Evolutionary conservation across 2,888 invertebrate genomes (phyloP).

Genomic region (Mesorhabditis spiculigera): DNA sequence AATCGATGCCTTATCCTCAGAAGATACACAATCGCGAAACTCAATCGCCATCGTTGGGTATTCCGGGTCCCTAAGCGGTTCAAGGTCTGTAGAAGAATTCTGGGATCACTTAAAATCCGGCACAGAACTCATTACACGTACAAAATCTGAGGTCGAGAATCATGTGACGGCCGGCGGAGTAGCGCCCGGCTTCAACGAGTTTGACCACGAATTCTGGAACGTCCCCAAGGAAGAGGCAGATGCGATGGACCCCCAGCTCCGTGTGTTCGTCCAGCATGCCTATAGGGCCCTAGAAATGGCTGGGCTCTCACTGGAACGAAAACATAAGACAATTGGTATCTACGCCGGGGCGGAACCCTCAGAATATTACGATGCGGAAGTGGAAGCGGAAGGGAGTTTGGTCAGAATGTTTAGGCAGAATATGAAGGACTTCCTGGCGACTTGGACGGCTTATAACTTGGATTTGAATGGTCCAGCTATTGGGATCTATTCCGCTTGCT

Average conservation of each 20-base stretch:
- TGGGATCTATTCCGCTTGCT: conserved; percentile 57
- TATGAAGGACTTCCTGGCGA: conserved; percentile 48
- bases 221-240: conserved; percentile 40
- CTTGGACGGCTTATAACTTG: conserved; percentile 48
- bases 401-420: conserved; percentile 34
- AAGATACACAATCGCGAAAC: too few species aligned
- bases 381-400: conserved; percentile 26
- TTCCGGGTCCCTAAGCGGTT: conserved; percentile 45
- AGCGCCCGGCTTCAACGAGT: conserved; percentile 27
- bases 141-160: conserved; percentile 6
- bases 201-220: conserved; percentile 46
- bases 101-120: conserved; percentile 40
- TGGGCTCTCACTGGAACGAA: conserved; percentile 26
- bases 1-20: neutral
- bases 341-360: conserved; percentile 51
- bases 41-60: conserved; percentile 38
- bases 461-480: conserved; percentile 55
- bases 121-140: conserved; percentile 22
- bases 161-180: conserved; percentile 24
- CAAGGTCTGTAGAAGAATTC: conserved; percentile 36
- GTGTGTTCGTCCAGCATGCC: conserved; percentile 36
- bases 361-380: conserved; percentile 22
- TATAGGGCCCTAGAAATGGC: conserved; percentile 35
- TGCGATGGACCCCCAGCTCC: conserved; percentile 44
- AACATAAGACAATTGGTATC: conserved; percentile 32